Base-by-base conservation (phyloP, 2,888 invertebrate species). In the Dryomyza anilis region DNA sequence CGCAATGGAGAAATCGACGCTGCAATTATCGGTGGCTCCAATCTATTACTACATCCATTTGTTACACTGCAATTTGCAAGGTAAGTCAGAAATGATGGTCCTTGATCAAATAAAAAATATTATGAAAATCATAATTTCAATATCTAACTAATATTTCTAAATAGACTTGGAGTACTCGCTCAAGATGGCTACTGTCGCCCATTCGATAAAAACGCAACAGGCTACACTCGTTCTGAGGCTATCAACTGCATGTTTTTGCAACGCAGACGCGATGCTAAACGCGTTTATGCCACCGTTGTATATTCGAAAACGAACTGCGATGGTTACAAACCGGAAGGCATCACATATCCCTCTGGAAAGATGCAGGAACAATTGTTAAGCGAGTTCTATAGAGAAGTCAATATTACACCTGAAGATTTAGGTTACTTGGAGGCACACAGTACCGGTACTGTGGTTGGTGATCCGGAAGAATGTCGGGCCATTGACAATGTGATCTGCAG, bases 391-490 rank as follows among this genome's bases (percentile, higher is more conserved):
- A 84, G 87, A 53, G 90, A 90, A 77, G 89, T 91, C 69, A 86
- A 88, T 50, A 83, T 96, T 16, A 63, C 29, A n/a, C 55, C 63
- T 7, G 82, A 83, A 3, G 83, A 84, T 1, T 85, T 96, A 61
- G 88, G 72, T 71, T 96, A 90, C 77, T 87, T 96, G 2, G 96
- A 96, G 80, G 94, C 95, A 60, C 96, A 96, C 73, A 91, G 92
- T 69, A 92, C 93, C 63, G 93, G 92, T 0, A 93, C 92, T 0
- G 86, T 85, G 69, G 91, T 93, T 2, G 96, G 97, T 19, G 98
- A 98, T 84, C 96, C 96, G 0, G 95, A 96, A 79, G 98, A 98
- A 83, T 85, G 95, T 63, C 86, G 89, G 71, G 92, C 94, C 0
- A 89, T 98, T 57, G 91, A 93, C 56, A 89, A 90, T 71, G 87